Evolutionary conservation across 2,888 invertebrate species (phyloP), one percentile per base, ranked within the genome.

Genomic region (Troides helena): DNA sequence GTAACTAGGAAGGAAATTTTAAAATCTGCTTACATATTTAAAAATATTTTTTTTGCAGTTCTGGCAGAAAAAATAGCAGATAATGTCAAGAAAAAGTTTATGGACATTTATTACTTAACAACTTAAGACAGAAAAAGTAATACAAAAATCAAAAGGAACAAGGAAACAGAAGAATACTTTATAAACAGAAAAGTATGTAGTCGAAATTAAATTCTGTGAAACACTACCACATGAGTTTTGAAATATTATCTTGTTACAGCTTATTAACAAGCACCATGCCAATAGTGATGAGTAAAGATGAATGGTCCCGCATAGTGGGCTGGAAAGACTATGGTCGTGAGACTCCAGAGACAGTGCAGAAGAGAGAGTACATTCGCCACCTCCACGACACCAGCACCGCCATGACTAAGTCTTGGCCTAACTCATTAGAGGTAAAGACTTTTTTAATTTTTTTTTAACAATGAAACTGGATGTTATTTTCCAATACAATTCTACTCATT

Each of bases 341-440:
- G 46, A 86, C 88, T 25, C 81, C 85, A 0, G 89, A 88, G n/a
- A 75, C 76, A 18, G 75, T 72, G 8, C 81, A 86, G 2, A 80
- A 82, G 36, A 77, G 85, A 2, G 87, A 89, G 43, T 86, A 88
- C 72, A 77, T 90, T 25, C 79, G 77, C 56, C 83, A 77, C 70
- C 77, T 90, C 46, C 78, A 88, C 67, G 73, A 78, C 5, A 77
- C 81, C 71, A 92, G 92, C 79, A 76, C 72, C 0, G 72, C 77
- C 39, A 92, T 92, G 89, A 90, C 90, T 5, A 88, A 85, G 68
- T 62, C 74, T 25, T 92, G 92, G 92, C 92, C 92, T 1, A 92
- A 92, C 74, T 92, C 92, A 0, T 53, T 91, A 1, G 91, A 91
- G 83, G 89, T 81, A 39, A 39, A 39, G 10, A 39, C 39, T 10